Percentiles rank a stretch among this genome's conserved stretches.
Evolutionary conservation across 2,888 invertebrate genomes (phyloP).

Genomic region (Himalopsyche anomala): DNA sequence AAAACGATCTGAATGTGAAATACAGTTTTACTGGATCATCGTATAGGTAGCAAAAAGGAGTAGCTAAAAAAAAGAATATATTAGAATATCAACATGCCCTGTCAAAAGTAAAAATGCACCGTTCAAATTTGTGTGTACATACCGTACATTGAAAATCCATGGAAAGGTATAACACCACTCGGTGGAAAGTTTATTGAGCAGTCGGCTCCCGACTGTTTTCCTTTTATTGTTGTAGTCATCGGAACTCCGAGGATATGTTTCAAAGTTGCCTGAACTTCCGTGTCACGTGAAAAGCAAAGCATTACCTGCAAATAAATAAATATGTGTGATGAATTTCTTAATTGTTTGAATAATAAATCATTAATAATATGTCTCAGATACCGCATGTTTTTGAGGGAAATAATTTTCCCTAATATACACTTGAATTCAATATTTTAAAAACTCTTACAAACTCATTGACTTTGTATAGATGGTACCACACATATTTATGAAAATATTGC

Average conservation of each 20-base stretch:
- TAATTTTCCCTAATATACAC: no score
- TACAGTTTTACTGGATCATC: slow-evolving; percentile 92
- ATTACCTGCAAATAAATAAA: slow-evolving; percentile 77
- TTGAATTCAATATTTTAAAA: no score
- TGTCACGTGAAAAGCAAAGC: slow-evolving; percentile 94
- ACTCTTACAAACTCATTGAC: no score
- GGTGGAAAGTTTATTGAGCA: slow-evolving; percentile 91
- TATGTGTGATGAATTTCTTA: no score
- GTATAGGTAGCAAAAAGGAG: slow-evolving; percentile 95
- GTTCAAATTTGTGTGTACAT: slow-evolving; percentile 68
- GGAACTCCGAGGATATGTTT: slow-evolving; percentile 79
- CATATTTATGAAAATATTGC: no score
- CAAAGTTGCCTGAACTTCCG: slow-evolving; percentile 85
- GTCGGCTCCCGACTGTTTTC: slow-evolving; percentile 81
- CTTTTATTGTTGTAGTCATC: slow-evolving; percentile 85
- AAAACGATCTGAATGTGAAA: slow-evolving; percentile 93
- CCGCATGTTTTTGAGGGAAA: no score
- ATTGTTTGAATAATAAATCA: no score
- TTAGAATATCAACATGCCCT: background rate
- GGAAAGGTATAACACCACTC: slow-evolving; percentile 96
- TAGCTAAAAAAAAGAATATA: slow-evolving; percentile 79
- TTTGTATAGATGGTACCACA: no score
- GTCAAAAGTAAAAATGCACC: background rate
- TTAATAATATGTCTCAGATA: no score
- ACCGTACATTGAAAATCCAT: slow-evolving; percentile 99